phyloP scores from a whole-genome alignment of 2,113 vertebrate genomes.

The Aspidoscelis tigris region DNA sequence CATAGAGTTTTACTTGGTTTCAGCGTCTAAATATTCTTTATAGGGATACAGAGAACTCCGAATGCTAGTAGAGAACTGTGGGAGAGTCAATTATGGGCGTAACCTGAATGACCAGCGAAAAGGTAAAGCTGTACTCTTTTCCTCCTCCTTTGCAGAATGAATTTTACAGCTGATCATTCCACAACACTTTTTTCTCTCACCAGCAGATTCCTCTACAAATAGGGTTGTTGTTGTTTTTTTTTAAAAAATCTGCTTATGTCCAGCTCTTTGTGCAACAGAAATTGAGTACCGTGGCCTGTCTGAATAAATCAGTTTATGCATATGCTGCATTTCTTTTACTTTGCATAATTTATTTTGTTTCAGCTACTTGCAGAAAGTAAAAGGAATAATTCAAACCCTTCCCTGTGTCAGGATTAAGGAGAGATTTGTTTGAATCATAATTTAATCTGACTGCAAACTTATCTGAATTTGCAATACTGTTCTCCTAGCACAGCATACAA shows the following conservation, averaged over 20 bases:
- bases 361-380: background rate
- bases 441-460: too few relatives aligned
- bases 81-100: conserved; percentile 85
- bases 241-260: background rate
- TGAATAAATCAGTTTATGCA: background rate
- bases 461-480: too few relatives aligned
- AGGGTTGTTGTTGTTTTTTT: too few relatives aligned
- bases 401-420: too few relatives aligned
- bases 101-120: conserved; percentile 88
- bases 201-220: background rate
- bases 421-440: too few relatives aligned
- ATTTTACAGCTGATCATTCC: background rate
- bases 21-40: conserved; percentile 24
- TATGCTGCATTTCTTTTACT: conserved; percentile 3
- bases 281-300: background rate
- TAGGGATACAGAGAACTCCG: conserved; percentile 85
- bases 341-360: background rate
- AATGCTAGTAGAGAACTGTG: conserved; percentile 92
- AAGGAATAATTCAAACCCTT: background rate
- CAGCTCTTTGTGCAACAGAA: background rate
- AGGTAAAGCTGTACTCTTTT: conserved; percentile 76
- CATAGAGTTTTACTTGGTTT: background rate
- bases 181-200: too few relatives aligned
- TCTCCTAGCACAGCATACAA: too few relatives aligned
- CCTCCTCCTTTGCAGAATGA: background rate